phyloP scores from a whole-genome alignment of 2,113 vertebrate species.

The Oryzias javanicus region DNA sequence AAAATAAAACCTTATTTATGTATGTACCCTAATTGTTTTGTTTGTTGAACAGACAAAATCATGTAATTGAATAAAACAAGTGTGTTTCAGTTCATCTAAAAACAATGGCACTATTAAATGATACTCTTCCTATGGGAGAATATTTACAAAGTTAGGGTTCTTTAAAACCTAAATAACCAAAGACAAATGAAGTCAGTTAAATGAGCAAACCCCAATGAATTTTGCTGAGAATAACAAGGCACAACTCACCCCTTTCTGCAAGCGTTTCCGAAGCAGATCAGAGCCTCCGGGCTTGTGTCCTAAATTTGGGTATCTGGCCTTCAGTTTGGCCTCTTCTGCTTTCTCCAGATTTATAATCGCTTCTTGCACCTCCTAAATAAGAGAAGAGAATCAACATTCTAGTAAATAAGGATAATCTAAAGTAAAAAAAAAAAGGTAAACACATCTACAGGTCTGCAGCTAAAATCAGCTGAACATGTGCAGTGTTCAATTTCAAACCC shows the following conservation, averaged over 20 bases:
- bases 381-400: neutral
- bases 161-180: too few relatives aligned
- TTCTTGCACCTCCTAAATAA: slow-evolving; percentile 83
- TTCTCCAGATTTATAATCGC: slow-evolving; percentile 93
- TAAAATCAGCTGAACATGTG: neutral
- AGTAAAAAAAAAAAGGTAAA: neutral
- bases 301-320: slow-evolving; percentile 93
- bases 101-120: too few relatives aligned
- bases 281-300: slow-evolving; percentile 95
- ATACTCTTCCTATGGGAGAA: too few relatives aligned
- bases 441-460: neutral
- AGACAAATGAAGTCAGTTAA: neutral
- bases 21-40: too few relatives aligned
- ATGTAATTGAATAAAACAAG: too few relatives aligned
- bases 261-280: slow-evolving; percentile 93
- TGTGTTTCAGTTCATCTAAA: too few relatives aligned
- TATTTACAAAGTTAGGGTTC: too few relatives aligned
- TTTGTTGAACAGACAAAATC: too few relatives aligned
- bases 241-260: slow-evolving; percentile 93
- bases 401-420: too few relatives aligned
- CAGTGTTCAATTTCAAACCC: too few relatives aligned
- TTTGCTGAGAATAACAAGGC: slow-evolving; percentile 17
- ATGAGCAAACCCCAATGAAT: neutral
- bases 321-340: slow-evolving; percentile 94
- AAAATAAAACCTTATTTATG: too few relatives aligned